Base-by-base conservation (phyloP, 1,140 invertebrate species). In the Micrasema longulum region DNA sequence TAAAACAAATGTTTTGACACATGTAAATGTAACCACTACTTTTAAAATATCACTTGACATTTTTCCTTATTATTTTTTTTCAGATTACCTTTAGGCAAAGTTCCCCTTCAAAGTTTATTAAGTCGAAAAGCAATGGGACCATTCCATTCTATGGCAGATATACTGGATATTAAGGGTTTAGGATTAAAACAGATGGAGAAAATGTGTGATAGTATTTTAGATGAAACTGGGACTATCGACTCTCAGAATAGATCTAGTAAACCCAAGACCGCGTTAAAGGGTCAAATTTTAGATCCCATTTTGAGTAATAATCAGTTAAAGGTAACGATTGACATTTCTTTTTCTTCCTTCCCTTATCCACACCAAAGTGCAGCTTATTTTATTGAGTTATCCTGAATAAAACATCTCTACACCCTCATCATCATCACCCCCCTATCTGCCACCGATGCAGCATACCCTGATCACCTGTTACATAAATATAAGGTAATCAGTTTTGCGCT, bases 121-220 rank as follows among this genome's bases (percentile, higher is more conserved):
- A 60, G 20, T 43, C 60, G 65, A 71, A 47, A 12, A 22, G 43
- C 47, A 1, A 76, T 57, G 26, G 69, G 71, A 18, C 20, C 67
- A 23, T 71, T 76, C 38, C 55, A 57, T 14, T 65, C 69, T 3
- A 66, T 76, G 35, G 57, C 53, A 20, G 69, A 76, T 35, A 71
- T 76, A 12, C 57, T 74, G 22, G 20, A 67, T 6, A 18, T 74
- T 12, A 43, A 69, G 14, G 75, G 72, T 11, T 41, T 76, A 1
- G 69, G 72, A 16, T 50, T 71, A 2, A 69, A 64, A 43, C 35
- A 55, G 36, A 60, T 76, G 69, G 75, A 74, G 43, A 76, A 71
- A 23, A 57, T 74, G 43, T 74, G 71, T 60, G 65, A 76, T 52
- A 74, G 65, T 60, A 69, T 76, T 35, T 66, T 76, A 69, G 48